A percentile compares a stretch with the other conserved stretches of the same genome.
Conservation (phyloP, 2,797 vertebrate genomes). For the Pantherophis alleghaniensis region DNA sequence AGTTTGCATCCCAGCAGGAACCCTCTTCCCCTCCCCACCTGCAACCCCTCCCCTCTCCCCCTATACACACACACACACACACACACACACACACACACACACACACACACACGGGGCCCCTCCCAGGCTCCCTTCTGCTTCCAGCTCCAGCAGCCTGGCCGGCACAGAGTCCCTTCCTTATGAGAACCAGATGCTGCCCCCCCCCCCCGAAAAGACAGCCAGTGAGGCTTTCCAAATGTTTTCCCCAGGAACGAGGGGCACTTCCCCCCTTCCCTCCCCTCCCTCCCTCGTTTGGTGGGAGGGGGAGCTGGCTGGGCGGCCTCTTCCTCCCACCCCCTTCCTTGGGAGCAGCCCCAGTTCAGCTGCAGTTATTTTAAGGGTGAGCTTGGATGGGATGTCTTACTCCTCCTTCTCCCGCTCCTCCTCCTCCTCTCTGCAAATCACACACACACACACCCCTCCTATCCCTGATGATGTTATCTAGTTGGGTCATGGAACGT, state of each 20-base stretch:
- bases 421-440: background rate
- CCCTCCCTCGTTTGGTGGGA: background rate
- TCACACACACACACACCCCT: no score
- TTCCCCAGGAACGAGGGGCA: background rate
- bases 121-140: background rate
- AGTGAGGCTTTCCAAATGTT: slow-evolving; percentile 8
- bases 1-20: background rate
- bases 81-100: no score
- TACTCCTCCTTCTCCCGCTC: no score
- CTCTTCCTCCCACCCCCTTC: no score
- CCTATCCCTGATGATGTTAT: no score
- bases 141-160: background rate
- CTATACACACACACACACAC: no score
- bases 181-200: slow-evolving; percentile 32
- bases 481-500: no score
- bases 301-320: background rate
- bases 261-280: background rate
- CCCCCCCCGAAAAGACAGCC: background rate
- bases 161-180: slow-evolving; percentile 26
- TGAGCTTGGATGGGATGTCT: background rate
- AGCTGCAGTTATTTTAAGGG: background rate
- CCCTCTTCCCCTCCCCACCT: background rate
- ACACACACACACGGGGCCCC: no score
- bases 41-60: background rate
- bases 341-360: background rate